Evolutionary conservation across 2,797 vertebrate species (phyloP), one percentile per base, ranked within the genome.

Genomic region (Poeciliopsis presidionis): DNA sequence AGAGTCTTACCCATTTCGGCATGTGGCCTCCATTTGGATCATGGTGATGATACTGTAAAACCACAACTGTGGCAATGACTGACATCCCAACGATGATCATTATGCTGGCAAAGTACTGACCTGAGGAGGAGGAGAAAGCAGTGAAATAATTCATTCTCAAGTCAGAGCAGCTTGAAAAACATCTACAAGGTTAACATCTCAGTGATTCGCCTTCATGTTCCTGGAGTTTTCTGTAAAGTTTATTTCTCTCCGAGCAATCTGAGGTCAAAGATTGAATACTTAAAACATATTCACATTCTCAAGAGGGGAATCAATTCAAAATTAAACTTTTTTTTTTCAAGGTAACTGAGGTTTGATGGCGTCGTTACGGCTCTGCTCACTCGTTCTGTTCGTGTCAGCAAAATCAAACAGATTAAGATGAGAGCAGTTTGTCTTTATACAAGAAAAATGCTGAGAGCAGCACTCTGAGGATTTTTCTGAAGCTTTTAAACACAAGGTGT

Each of bases 41-140:
- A 2, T 96, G 96, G 74, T 96, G 96, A 82, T 96, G 96, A 83
- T 96, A 96, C 85, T 96, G 96, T 74, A 96, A 92, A 47, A 96
- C 96, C 57, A 96, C 89, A 80, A 95, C 95, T 0, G 96, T 96
- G 61, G 96, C 96, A 7, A 96, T 94, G 78, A 96, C 96, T 2
- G 96, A 96, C 94, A 96, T 95, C 83, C 96, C 96, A 41, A 96
- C 96, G 39, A 96, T 96, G 89, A 96, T 95, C 96, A 96, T 96
- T 73, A 95, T 96, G 79, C 96, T 96, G 87, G 96, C 96, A 83
- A 96, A 96, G 92, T 96, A 96, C 91, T 96, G 96, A 84, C 96
- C 96, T 96, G 86, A 53, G 57, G 78, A 83, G 61, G 59, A 89
- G 67, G 36, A 39, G 36, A 16, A 41, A 73, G 8, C 11, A 3